Conservation (phyloP, 2,888 invertebrate species). For the Romanomermis culicivorax region DNA sequence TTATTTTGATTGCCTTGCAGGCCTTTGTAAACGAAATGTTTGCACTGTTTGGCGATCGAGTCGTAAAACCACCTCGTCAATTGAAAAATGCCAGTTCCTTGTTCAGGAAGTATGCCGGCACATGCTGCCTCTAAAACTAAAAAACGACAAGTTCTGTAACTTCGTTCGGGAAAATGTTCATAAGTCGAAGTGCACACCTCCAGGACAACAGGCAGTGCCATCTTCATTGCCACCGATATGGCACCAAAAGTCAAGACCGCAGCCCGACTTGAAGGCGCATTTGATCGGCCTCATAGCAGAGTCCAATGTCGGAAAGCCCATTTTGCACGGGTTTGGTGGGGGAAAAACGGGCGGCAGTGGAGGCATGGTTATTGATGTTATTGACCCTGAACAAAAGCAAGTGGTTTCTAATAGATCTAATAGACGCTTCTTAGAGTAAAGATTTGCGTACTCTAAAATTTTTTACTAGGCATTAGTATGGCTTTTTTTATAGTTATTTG, state of each 20-base stretch:
- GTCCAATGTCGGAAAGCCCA: background rate
- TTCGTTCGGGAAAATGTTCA: constrained; percentile 22
- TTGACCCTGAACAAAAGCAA: too few species aligned
- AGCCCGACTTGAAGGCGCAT: constrained; percentile 3
- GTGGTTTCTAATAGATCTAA: too few species aligned
- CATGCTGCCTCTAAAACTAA: background rate
- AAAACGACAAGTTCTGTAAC: too few species aligned
- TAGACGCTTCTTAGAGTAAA: too few species aligned
- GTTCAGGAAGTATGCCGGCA: background rate
- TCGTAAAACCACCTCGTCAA: constrained; percentile 19
- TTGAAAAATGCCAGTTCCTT: constrained; percentile 16
- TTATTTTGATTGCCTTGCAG: constrained; percentile 11
- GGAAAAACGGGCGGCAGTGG: too few species aligned
- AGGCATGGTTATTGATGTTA: too few species aligned
- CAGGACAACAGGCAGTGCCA: constrained; percentile 12
- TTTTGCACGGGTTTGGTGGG: constrained; percentile 14
- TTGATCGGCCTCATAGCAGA: background rate
- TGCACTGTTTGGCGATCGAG: constrained; percentile 14
- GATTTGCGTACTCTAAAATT: too few species aligned
- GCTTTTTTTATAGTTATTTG: too few species aligned
- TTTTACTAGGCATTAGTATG: too few species aligned
- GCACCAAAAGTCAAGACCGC: constrained; percentile 8
- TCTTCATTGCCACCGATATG: constrained; percentile 7
- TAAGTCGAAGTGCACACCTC: constrained; percentile 3
- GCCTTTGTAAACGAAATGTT: constrained; percentile 17